phyloP scores from a whole-genome alignment of 2,113 vertebrate species.

The Cyprinodon brontotheroides region DNA sequence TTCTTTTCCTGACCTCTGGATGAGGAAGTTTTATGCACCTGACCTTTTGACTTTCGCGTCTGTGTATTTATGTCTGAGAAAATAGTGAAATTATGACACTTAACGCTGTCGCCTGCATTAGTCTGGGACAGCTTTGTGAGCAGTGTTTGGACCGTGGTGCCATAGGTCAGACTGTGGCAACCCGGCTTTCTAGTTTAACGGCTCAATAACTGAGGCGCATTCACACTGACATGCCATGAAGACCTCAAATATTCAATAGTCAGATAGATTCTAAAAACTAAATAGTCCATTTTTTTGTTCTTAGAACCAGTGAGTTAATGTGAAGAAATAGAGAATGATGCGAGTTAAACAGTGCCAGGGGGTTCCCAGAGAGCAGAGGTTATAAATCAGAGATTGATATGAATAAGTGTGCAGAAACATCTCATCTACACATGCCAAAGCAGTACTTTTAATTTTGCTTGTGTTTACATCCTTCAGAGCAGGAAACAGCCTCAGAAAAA shows the following conservation, averaged over 20 bases:
- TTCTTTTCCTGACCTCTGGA: conserved; percentile 60
- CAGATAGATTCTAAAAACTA: conserved; percentile 23
- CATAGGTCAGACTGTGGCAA: conserved; percentile 40
- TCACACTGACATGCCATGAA: conserved; percentile 28
- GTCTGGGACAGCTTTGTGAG: conserved; percentile 66
- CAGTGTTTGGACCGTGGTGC: conserved; percentile 61
- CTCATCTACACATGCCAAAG: conserved; percentile 5
- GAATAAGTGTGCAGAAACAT: conserved; percentile 7
- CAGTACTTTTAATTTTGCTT: conserved; percentile 25
- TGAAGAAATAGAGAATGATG: neutral
- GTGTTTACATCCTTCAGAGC: neutral
- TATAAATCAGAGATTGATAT: conserved; percentile 4
- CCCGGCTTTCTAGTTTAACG: conserved; percentile 43
- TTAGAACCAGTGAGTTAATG: neutral
- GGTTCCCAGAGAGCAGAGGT: neutral
- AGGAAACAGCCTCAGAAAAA: too few species aligned
- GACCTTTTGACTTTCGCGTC: conserved; percentile 73
- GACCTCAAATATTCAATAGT: conserved; percentile 28
- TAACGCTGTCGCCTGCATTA: conserved; percentile 66
- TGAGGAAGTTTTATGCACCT: conserved; percentile 75
- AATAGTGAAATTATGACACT: conserved; percentile 76
- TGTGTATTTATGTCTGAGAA: conserved; percentile 73
- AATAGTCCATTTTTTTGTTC: neutral
- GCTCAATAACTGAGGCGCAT: conserved; percentile 30
- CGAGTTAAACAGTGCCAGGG: conserved; percentile 3